A percentile compares a stretch with the other conserved stretches of the same genome.
Evolutionary conservation across 2,113 vertebrate species (phyloP).

Genomic region (Trematocara variabile): DNA sequence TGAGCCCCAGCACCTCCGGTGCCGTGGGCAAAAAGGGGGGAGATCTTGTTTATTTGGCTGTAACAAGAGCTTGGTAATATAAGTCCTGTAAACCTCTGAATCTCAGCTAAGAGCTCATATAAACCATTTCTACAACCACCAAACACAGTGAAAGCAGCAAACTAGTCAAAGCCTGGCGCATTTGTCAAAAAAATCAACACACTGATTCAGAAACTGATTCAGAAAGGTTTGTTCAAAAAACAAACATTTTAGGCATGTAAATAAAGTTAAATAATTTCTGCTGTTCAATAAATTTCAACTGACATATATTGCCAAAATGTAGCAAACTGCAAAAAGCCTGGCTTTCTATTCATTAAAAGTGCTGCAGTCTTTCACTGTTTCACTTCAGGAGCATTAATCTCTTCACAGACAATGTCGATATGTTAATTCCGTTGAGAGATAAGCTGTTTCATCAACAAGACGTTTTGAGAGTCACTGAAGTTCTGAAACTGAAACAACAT

Average conservation of each 20-base stretch:
- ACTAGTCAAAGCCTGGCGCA: neutral
- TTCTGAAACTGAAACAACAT: neutral
- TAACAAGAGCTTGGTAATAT: neutral
- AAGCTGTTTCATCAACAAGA: constrained; percentile 49
- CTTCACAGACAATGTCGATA: neutral
- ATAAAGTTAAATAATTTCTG: neutral
- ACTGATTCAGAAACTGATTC: neutral
- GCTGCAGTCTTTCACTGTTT: neutral
- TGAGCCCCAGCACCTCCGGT: neutral
- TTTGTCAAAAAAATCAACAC: neutral
- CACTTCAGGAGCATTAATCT: neutral
- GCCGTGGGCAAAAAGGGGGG: neutral
- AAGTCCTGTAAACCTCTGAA: neutral
- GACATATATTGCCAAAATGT: neutral
- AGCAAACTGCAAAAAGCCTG: neutral
- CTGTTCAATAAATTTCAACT: neutral
- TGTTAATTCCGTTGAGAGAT: neutral
- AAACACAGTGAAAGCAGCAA: neutral
- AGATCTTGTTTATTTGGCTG: neutral
- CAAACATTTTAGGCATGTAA: neutral
- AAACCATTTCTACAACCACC: neutral
- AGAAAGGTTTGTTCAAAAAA: neutral
- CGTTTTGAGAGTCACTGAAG: neutral
- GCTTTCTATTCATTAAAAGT: neutral
- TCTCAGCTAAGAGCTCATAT: neutral